These are phyloP conservation scores for Cairina moschata DNA, from an alignment of 2,113 vertebrate genomes.

Conservation along the genomic window DNA sequence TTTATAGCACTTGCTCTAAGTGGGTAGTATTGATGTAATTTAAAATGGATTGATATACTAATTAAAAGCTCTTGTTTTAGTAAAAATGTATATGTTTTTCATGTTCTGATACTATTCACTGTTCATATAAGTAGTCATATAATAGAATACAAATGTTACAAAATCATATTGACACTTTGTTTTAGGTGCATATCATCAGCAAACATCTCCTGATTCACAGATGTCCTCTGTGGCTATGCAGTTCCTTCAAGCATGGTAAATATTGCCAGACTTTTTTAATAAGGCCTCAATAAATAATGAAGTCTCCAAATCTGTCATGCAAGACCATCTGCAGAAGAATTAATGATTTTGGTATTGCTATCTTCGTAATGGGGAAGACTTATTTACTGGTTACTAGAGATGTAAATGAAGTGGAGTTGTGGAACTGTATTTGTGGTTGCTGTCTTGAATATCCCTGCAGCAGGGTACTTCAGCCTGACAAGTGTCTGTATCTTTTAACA, in stretches of 20 bases:
- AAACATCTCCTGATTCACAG: neutral
- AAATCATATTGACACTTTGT: neutral
- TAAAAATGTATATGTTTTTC: neutral
- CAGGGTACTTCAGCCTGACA: neutral
- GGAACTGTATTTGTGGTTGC: neutral
- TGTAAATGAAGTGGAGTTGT: neutral
- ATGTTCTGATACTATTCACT: neutral
- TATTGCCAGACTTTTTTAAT: neutral
- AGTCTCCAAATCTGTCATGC: neutral
- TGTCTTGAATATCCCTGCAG: neutral
- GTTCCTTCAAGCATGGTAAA: neutral
- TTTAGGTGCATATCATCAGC: neutral
- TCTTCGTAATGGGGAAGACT: neutral
- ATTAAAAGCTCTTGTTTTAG: constrained; percentile 37
- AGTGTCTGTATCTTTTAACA: neutral
- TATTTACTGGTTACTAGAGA: neutral
- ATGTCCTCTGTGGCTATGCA: neutral
- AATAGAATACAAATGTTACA: neutral
- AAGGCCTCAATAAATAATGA: neutral
- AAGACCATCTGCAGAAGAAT: neutral
- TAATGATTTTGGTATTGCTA: neutral
- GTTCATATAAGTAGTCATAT: neutral
- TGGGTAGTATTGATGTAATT: constrained; percentile 15
- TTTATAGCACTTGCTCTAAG: constrained; percentile 33
- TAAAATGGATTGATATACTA: constrained; percentile 18